These are phyloP conservation scores for Accipiter virgatus DNA, from an alignment of 2,113 vertebrate species.

Conservation along the genomic window DNA sequence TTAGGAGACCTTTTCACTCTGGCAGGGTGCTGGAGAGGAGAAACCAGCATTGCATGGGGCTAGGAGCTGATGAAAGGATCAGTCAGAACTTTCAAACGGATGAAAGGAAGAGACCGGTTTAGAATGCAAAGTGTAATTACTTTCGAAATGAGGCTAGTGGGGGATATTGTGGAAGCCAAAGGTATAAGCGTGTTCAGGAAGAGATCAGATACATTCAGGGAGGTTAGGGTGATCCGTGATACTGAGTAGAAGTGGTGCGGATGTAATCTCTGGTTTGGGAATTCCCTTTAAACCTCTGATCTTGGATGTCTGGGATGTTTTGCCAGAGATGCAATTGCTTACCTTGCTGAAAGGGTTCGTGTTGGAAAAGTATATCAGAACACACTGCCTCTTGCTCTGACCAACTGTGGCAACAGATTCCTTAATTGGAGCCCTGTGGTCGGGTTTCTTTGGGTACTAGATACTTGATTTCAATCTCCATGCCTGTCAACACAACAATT, in stretches of 20 bases:
- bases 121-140: not conserved
- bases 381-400: not conserved
- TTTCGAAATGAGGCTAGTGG: not conserved
- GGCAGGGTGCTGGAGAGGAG: not conserved
- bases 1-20: not conserved
- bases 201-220: not conserved
- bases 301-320: not conserved
- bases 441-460: not conserved
- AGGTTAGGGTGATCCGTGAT: not conserved
- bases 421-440: not conserved
- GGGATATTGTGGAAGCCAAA: not conserved
- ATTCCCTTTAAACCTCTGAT: not conserved
- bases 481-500: not conserved
- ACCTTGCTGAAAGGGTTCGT: not conserved
- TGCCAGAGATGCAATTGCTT: not conserved
- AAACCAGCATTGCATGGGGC: not conserved
- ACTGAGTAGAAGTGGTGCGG: not conserved
- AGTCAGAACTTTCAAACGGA: not conserved
- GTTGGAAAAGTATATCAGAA: not conserved
- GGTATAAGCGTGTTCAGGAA: not conserved
- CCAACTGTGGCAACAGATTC: not conserved
- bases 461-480: not conserved
- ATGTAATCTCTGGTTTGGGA: slow-evolving; percentile 23
- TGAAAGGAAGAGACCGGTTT: not conserved
- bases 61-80: not conserved